Evolutionary conservation across 2,797 vertebrate species (phyloP).

Genomic region (Micrastur ruficollis): DNA sequence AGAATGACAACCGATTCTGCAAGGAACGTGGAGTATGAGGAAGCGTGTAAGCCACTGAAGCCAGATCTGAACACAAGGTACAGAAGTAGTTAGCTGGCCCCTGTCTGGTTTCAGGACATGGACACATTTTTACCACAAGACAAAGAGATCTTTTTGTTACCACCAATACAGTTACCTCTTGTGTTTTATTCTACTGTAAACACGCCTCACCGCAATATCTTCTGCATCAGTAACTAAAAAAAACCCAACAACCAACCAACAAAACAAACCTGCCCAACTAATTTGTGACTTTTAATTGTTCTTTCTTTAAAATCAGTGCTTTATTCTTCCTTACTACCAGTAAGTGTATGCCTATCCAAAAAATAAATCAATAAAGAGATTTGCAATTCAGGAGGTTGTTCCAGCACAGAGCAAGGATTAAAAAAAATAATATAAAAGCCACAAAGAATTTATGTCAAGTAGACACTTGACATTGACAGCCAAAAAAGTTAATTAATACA

Average conservation of each 20-base stretch:
- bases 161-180: not conserved
- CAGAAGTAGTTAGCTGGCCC: not conserved
- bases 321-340: slow-evolving; percentile 88
- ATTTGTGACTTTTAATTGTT: not conserved
- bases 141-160: not conserved
- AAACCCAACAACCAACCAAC: not conserved
- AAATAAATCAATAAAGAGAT: not conserved
- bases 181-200: not conserved
- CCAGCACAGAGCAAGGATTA: not conserved
- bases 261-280: not conserved
- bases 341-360: slow-evolving; percentile 78
- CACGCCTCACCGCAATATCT: not conserved
- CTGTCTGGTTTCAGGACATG: not conserved
- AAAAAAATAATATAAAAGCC: not conserved
- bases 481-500: not conserved
- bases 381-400: not conserved
- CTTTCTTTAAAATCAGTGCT: slow-evolving; percentile 78
- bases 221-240: not conserved
- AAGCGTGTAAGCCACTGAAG: not conserved
- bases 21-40: not conserved
- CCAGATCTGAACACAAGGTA: not conserved
- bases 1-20: not conserved
- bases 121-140: not conserved
- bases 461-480: not conserved
- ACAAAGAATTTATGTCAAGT: not conserved